Base-by-base conservation (phyloP, 2,888 invertebrate genomes). In the Diaprepes abbreviatus region DNA sequence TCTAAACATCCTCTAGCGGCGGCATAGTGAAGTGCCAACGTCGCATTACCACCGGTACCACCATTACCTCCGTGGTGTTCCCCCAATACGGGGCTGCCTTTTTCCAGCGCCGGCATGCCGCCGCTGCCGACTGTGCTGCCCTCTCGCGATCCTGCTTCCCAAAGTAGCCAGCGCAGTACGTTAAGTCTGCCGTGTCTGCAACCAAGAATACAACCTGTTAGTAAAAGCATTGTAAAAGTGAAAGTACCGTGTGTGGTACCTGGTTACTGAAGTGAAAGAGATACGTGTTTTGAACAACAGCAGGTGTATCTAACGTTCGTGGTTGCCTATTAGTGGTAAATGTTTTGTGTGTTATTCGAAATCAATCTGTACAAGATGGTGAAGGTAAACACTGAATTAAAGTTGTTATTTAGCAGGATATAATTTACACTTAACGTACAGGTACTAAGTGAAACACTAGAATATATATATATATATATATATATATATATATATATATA, bases 1-100 rank as follows among this genome's bases (percentile, higher is more conserved):
- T 94, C 94, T 76, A 94, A 87, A 82, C 94, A 94, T 73, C 95
- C 95, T 75, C 94, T 87, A 66, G 94, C 93, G 28, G 94, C 93
- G 10, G 95, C 95, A 85, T 95, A 95, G 84, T 95, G 95, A 70
- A 95, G 87, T 74, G 95, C 93, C 76, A 95, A 87, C 70, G 93
- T 93, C 75, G 92, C 92, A 83, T 89, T 89, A 80, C 86, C 86
- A 78, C 85, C 85, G 75, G 92, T 92, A 83, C 89, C 89, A 80
- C 87, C 86, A 77, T 86, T 85, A 75, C 85, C 85, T 74, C 73
- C 71, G 62, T 85, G 86, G 3, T 33, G 60, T 19, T 68, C 65
- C 38, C 52, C 60, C 38, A 38, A 58, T 1, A 55, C 16, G 12
- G 65, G 17, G 76, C 84, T 86, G 6, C 75, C 76, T 62, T 85